Evolutionary conservation across 2,797 vertebrate species (phyloP).

Genomic region (Anguilla marmorata): DNA sequence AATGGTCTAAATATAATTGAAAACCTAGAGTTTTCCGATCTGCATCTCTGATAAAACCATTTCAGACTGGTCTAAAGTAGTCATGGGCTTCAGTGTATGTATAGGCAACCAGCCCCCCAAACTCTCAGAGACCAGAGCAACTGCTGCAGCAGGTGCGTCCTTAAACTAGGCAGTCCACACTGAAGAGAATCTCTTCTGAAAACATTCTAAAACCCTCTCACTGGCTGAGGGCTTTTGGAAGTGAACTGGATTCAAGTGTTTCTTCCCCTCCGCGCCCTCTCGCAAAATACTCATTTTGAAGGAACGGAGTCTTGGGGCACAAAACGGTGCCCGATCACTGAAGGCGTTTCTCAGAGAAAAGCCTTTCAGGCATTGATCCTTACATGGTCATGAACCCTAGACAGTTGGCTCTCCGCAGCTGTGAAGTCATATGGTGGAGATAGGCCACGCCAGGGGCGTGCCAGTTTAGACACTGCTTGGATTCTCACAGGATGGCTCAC

Average conservation of each 20-base stretch:
- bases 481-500: not conserved
- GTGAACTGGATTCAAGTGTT: not conserved
- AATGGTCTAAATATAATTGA: not conserved
- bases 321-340: not conserved
- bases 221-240: not conserved
- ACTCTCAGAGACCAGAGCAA: too few relatives aligned
- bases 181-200: not conserved
- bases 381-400: not conserved
- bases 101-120: too few relatives aligned
- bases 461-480: not conserved
- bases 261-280: not conserved
- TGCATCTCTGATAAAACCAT: not conserved
- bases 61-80: not conserved
- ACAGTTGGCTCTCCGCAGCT: not conserved
- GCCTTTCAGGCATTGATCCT: not conserved
- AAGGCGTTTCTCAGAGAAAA: not conserved
- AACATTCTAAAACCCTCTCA: not conserved
- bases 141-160: too few relatives aligned
- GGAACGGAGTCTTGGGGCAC: not conserved
- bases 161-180: not conserved
- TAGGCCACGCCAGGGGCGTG: not conserved
- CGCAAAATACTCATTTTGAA: not conserved
- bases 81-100: not conserved
- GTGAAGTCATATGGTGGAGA: not conserved
- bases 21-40: not conserved